phyloP scores from a whole-genome alignment of 2,113 vertebrate genomes.

The Pelecanus crispus region DNA sequence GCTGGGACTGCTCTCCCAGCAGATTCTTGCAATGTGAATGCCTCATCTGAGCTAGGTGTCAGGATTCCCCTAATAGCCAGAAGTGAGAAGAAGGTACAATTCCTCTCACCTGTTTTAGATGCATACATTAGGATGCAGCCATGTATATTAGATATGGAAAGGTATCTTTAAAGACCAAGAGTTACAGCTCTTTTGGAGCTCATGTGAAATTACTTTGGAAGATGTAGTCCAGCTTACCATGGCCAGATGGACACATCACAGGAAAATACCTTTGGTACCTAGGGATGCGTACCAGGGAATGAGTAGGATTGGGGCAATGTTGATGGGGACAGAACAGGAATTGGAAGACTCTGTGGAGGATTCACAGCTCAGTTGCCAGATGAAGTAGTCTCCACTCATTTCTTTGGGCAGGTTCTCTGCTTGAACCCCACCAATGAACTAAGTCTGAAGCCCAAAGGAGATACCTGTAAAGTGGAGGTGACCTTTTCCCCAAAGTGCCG shows the following conservation, averaged over 20 bases:
- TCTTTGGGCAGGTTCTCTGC: conserved; percentile 65
- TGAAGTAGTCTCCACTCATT: background rate
- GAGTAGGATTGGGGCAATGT: background rate
- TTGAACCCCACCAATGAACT: conserved; percentile 67
- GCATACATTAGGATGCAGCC: background rate
- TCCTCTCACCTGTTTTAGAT: background rate
- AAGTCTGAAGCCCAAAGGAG: conserved; percentile 70
- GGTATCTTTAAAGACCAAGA: background rate
- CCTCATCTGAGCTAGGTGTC: background rate
- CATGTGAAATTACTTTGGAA: background rate
- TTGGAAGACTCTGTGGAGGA: background rate
- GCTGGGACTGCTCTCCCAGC: background rate
- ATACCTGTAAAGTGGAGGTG: conserved; percentile 73
- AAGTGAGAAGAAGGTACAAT: background rate
- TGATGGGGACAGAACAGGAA: background rate
- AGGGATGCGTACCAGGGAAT: rapidly evolving
- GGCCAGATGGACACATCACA: background rate
- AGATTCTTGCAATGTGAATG: background rate
- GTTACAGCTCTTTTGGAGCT: background rate
- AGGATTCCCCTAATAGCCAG: background rate
- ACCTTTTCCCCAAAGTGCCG: conserved; percentile 73
- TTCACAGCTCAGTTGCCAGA: background rate
- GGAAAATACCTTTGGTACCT: background rate
- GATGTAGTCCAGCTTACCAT: background rate
- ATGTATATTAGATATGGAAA: background rate